phyloP scores from a whole-genome alignment of 2,797 vertebrate genomes.

The Lithobates sylvaticus region DNA sequence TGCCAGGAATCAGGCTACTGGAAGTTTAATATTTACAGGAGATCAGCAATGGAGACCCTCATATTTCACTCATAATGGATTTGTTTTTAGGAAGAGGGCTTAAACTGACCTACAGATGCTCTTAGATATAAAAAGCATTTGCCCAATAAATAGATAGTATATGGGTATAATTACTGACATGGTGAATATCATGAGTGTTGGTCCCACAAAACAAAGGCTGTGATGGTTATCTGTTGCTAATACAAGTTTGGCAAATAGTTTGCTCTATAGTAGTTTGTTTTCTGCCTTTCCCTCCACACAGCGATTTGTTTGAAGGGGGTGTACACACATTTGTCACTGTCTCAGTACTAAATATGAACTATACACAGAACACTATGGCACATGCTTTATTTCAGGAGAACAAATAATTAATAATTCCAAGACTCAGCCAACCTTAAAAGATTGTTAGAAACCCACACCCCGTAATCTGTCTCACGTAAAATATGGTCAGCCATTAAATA shows the following conservation, averaged over 20 bases:
- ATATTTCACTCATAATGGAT: too few species aligned
- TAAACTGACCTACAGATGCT: background rate
- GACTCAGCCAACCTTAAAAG: conserved; percentile 6
- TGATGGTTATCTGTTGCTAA: background rate
- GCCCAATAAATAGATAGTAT: too few species aligned
- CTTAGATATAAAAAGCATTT: background rate
- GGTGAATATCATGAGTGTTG: background rate
- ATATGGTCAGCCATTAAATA: conserved; percentile 14
- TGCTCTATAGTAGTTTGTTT: background rate
- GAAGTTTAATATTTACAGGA: too few species aligned
- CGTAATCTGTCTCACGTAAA: conserved; percentile 33
- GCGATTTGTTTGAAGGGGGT: background rate
- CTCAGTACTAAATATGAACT: conserved; percentile 10
- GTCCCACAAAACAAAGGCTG: background rate
- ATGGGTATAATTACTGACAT: background rate
- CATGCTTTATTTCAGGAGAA: conserved; percentile 24
- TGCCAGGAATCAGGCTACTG: too few species aligned
- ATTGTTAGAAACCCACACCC: conserved; percentile 14
- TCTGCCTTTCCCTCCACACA: background rate
- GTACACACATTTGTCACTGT: background rate
- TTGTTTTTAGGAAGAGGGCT: too few species aligned
- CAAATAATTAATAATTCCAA: conserved; percentile 29
- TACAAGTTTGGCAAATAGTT: background rate
- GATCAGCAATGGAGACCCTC: too few species aligned
- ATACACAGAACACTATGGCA: conserved; percentile 5